phyloP scores from a whole-genome alignment of 1,140 invertebrate genomes.

The Pseudomyrmex dendroicus region DNA sequence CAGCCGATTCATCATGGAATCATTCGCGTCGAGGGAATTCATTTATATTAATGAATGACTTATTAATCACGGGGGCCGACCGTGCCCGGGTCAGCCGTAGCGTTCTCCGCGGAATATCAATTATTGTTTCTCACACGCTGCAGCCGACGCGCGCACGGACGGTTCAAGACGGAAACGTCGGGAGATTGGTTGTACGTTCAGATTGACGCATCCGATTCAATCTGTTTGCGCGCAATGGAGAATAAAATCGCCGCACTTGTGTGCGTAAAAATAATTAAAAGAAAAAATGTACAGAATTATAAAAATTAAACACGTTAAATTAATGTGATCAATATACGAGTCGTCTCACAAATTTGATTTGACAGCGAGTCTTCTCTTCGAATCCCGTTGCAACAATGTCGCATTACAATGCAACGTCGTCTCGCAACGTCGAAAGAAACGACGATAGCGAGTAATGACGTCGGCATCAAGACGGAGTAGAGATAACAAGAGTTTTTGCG shows the following conservation, averaged over 20 bases:
- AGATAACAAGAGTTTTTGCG: conserved; percentile 36
- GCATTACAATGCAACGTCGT: no score
- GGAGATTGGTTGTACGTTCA: conserved; percentile 1
- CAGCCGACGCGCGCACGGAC: conserved; percentile 19
- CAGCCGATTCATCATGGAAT: conserved; percentile 80
- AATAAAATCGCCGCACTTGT: not conserved
- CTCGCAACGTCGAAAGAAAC: conserved; percentile 12
- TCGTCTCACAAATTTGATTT: conserved; percentile 40
- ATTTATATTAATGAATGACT: conserved; percentile 81
- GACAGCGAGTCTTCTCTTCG: conserved; percentile 25
- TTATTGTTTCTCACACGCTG: conserved; percentile 73
- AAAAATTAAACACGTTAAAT: not conserved
- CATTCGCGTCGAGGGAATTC: conserved; percentile 77
- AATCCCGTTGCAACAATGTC: conserved; percentile 48
- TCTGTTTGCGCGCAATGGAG: not conserved
- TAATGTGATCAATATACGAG: conserved; percentile 28
- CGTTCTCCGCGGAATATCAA: conserved; percentile 70
- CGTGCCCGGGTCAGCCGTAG: conserved; percentile 35
- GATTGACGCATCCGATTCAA: not conserved
- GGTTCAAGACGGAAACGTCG: not conserved
- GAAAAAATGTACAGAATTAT: not conserved
- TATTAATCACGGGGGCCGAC: conserved; percentile 76
- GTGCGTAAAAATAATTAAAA: no score
- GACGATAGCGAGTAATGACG: conserved; percentile 30
- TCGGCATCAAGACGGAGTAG: conserved; percentile 19